A percentile compares a stretch with the other conserved stretches of the same genome.
phyloP scores from a whole-genome alignment of 1,140 invertebrate species.

The Anoplolepis gracilipes region DNA sequence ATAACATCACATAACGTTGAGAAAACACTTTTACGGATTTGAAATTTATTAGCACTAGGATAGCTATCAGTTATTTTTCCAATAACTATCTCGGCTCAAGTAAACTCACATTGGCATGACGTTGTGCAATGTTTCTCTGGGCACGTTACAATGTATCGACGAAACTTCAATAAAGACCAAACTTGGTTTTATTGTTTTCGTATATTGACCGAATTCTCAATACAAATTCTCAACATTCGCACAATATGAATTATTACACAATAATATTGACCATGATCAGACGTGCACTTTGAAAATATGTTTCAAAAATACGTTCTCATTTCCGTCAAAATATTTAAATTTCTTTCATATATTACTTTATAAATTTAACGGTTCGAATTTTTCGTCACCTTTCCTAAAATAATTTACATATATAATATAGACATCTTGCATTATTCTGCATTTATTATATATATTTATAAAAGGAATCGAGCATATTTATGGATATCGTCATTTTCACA shows the following conservation, averaged over 20 bases:
- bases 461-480: conserved; percentile 24
- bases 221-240: conserved; percentile 22
- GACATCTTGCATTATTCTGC: not conserved
- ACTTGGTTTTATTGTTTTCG: conserved; percentile 59
- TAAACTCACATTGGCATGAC: conserved; percentile 36
- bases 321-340: not conserved
- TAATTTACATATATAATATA: not conserved
- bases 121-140: conserved; percentile 23
- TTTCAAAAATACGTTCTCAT: not conserved
- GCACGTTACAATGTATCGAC: conserved; percentile 33
- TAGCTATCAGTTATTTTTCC: conserved; percentile 57
- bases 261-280: conserved; percentile 37
- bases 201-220: conserved; percentile 45
- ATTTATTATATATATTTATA: conserved; percentile 3
- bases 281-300: conserved; percentile 1
- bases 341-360: not conserved
- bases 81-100: conserved; percentile 40
- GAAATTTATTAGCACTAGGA: conserved; percentile 42
- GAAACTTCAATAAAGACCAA: conserved; percentile 54
- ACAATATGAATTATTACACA: conserved; percentile 48
- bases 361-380: not conserved
- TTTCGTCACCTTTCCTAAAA: not conserved
- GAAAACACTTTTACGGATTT: not conserved
- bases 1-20: not conserved
- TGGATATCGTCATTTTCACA: conserved; percentile 6